Base-by-base conservation (phyloP, 35 echinoderm and acorn worm species). In the Lytechinus variegatus region DNA sequence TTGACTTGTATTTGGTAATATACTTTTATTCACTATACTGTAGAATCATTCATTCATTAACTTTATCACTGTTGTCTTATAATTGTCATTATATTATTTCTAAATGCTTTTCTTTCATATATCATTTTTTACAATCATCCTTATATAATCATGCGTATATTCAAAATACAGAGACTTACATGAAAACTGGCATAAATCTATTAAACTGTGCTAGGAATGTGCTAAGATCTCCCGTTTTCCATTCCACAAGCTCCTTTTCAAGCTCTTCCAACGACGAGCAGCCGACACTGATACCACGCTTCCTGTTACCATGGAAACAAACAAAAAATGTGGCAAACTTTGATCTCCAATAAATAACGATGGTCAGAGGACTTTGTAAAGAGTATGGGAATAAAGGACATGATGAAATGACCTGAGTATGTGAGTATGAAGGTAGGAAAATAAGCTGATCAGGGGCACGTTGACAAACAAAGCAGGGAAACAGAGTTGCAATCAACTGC, bases 121-220 rank as follows among this genome's bases (percentile, higher is more conserved):
- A 9, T 54, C n/a, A n/a, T 54, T 27, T 28, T 27, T 44, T 1
- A 44, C 33, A 44, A 44, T 44, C 33, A 44, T 44, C 33, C 33
- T 44, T 44, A 44, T 44, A 44, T n/a, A n/a, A n/a, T 44, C 33
- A 44, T 44, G 33, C 2, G 2, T 44, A 44, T 44, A 44, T 2
- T 44, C 33, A 44, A 0, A 44, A 44, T 44, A 44, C 33, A 44
- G 33, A 44, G 33, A 95, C 95, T 96, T 96, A 92, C 95, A 56
- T 21, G 33, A 96, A 14, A 12, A 79, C 91, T 9, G 95, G 95
- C 89, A 96, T 92, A 90, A 52, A 94, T 27, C 56, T 94, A 24
- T 87, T 24, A 27, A 96, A 89, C 92, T 86, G 10, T 7, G 92
- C 44, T 54, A 96, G 52, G 92, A 96, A 94, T 19, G 92, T 94